Base-by-base conservation (phyloP, 2,888 invertebrate genomes). In the Ichneumoninae sp. region DNA sequence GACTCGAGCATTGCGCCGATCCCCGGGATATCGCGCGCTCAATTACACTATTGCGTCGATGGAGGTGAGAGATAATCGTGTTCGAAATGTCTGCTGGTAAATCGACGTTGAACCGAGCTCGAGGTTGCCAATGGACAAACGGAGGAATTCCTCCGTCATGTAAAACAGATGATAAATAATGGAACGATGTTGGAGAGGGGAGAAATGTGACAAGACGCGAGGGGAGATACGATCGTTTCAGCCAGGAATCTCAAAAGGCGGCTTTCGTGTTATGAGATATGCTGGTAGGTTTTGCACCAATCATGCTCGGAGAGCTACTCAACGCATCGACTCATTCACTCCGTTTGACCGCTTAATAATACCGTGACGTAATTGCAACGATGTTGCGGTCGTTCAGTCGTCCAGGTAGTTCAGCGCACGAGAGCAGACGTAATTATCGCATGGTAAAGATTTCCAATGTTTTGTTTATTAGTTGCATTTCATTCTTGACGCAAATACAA, bases 41-140 rank as follows among this genome's bases (percentile, higher is more conserved):
- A 88, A 90, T 90, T 91, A 90, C 92, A 92, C 91, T 91, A 91
- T 92, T 91, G 90, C 90, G 90, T 89, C 90, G 89, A 87, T 88
- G 89, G 89, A 87, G 80, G 85, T 5, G n/a, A 81, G 86, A 13
- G 30, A 6, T 22, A n/a, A 47, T 1, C 47, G 30, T 30, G 22
- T 87, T 90, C 89, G 89, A 91, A 92, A 92, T 92, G 91, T 92
- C 90, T 90, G 88, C 89, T 88, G 4, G 1, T 13, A 70, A 52
- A 89, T 91, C 88, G 90, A 91, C 90, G 91, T 91, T 91, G 90
- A 91, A 91, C 90, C 86, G 89, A 85, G 87, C 88, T 16, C n/a
- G n/a, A 19, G 36, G 22, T 69, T 33, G 65, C 47, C 16, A 63
- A 70, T 81, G 78, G 76, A 47, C 74, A 73, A 47, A 50, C 50